Base-by-base conservation (phyloP, 2,888 invertebrate genomes). In the Iselma pallidipennis region DNA sequence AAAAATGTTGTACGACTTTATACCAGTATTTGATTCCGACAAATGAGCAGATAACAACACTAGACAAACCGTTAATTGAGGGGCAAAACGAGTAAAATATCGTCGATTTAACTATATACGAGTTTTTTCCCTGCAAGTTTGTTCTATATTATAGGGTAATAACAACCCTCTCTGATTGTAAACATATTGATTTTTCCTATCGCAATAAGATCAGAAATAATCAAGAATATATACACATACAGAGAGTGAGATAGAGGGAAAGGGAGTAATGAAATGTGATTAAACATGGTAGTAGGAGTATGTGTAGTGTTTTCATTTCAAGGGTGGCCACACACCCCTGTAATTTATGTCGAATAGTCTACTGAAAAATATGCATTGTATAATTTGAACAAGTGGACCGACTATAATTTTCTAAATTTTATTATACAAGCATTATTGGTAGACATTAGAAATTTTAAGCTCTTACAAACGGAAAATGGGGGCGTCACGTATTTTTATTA, bases 271-370 rank as follows among this genome's bases (percentile, higher is more conserved):
- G 67, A 66, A 64, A 68, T 66, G 70, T 67, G 70, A 72, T 72
- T 72, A 72, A 71, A 70, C 67, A 61, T 64, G 63, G 67, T 45
- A 16, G 37, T n/a, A n/a, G n/a, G n/a, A n/a, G n/a, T 65, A 28
- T 56, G 54, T 64, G 57, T 54, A 67, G 61, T 58, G 66, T 63
- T 70, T 71, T 72, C 70, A 74, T 74, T 74, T 74, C 74, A 73
- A 73, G 74, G 74, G 70, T 74, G 70, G 67, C 59, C 71, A 70
- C 67, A 68, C 74, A 74, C 71, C 71, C 72, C 64, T 66, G 66
- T 70, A 71, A 74, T 72, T 72, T 71, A 67, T 66, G 61, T 59
- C 59, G 67, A 56, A 62, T 51, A 63, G 59, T 57, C 61, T 66
- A 66, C 66, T 61, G 66, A 56, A 55, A 61, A 56, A 3, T 63